A percentile compares a stretch with the other conserved stretches of the same genome.
These are phyloP conservation scores for Zenarchopterus dispar DNA, from an alignment of 2,797 vertebrate genomes.

Conservation along the genomic window DNA sequence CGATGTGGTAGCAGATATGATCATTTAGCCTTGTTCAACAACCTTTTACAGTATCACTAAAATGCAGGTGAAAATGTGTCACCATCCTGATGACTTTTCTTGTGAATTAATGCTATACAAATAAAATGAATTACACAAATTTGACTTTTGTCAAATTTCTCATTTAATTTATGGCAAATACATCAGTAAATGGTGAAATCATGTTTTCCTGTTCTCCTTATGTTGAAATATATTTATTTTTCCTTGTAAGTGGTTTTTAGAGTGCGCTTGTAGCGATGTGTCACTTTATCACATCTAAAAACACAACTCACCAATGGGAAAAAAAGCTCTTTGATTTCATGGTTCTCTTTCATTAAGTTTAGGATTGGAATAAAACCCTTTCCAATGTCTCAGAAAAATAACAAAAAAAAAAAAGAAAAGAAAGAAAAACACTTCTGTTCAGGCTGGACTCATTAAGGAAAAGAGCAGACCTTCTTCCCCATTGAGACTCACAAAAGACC, in stretches of 20 bases:
- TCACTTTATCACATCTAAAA: constrained; percentile 37
- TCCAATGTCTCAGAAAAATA: constrained; percentile 28
- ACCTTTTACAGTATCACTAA: too few species aligned
- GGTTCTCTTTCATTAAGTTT: constrained; percentile 54
- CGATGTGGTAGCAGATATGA: not conserved
- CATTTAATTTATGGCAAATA: constrained; percentile 37
- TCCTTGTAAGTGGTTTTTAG: too few species aligned
- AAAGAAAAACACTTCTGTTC: constrained; percentile 32
- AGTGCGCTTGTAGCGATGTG: not conserved
- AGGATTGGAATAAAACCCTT: constrained; percentile 53
- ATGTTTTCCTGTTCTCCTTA: not conserved
- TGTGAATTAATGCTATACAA: too few species aligned
- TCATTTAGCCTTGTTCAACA: constrained; percentile 2
- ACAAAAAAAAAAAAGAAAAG: too few species aligned
- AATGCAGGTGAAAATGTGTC: too few species aligned
- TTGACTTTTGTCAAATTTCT: not conserved
- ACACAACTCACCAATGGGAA: constrained; percentile 46
- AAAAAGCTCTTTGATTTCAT: constrained; percentile 67
- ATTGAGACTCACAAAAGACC: constrained; percentile 72
- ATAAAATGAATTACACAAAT: too few species aligned
- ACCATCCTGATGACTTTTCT: too few species aligned
- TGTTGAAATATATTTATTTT: too few species aligned
- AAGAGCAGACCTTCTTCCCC: constrained; percentile 53
- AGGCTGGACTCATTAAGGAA: constrained; percentile 63
- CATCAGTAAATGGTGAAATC: constrained; percentile 6